Conservation (phyloP, 2,888 invertebrate species). For the Acronicta aceris region DNA sequence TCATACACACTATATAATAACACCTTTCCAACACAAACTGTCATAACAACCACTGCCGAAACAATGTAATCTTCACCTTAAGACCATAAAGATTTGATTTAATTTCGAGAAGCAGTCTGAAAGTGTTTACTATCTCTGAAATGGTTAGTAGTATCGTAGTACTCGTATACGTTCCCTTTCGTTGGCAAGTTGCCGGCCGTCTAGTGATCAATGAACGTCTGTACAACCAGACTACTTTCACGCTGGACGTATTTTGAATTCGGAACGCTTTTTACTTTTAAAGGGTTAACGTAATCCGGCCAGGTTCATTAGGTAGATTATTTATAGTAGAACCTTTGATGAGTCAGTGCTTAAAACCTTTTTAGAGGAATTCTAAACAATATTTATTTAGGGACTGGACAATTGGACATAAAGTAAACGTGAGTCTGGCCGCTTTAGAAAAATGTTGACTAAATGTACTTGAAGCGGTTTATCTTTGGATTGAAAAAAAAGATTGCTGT, state of each 20-base stretch:
- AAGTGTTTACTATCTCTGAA: constrained; percentile 30
- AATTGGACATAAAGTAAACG: constrained; percentile 5
- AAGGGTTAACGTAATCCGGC: constrained; percentile 53
- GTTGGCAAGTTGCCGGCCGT: constrained; percentile 74
- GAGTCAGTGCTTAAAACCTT: constrained; percentile 40
- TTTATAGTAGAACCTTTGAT: constrained; percentile 49
- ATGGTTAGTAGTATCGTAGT: constrained; percentile 59
- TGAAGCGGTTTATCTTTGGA: no score
- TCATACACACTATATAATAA: constrained; percentile 59
- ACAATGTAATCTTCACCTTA: constrained; percentile 42
- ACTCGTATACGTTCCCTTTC: constrained; percentile 83
- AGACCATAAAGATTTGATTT: constrained; percentile 11
- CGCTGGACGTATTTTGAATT: constrained; percentile 72
- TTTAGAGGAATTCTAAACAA: constrained; percentile 25
- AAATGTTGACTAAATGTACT: background rate
- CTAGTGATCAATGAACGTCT: constrained; percentile 84
- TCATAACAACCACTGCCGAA: constrained; percentile 11
- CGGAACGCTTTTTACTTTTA: constrained; percentile 63
- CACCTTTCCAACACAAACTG: constrained; percentile 22
- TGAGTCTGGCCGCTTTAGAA: constrained; percentile 2
- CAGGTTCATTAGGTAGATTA: constrained; percentile 55
- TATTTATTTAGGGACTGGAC: constrained; percentile 23
- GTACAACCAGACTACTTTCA: constrained; percentile 80
- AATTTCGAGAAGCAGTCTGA: constrained; percentile 36
- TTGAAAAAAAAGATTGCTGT: no score